Evolutionary conservation across 2,113 vertebrate genomes (phyloP).

Genomic region (Oncorhynchus tshawytscha): DNA sequence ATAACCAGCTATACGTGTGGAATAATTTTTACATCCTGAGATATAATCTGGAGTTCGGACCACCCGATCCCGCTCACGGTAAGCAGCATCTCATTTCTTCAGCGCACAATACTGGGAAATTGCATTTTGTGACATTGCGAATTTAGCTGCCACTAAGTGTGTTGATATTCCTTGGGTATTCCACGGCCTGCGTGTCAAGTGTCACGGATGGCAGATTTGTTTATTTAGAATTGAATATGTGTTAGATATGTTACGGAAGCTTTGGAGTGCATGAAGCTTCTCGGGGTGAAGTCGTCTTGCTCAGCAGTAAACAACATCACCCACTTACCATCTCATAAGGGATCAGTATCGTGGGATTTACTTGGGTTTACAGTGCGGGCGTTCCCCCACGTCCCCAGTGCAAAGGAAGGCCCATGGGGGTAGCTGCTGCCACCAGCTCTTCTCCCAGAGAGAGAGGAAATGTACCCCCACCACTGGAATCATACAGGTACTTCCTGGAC

Average conservation of each 20-base stretch:
- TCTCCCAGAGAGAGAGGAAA: conserved; percentile 38
- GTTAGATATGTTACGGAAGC: conserved; percentile 65
- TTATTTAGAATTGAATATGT: conserved; percentile 74
- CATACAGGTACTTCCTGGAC: conserved; percentile 62
- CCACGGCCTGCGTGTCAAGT: conserved; percentile 51
- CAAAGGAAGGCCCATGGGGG: conserved; percentile 46
- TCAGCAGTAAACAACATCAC: conserved; percentile 73
- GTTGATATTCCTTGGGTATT: conserved; percentile 52
- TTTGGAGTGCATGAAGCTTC: conserved; percentile 49
- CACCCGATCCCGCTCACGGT: conserved; percentile 96
- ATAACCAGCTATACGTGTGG: conserved; percentile 98
- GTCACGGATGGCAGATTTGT: conserved; percentile 67
- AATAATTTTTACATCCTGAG: conserved; percentile 99
- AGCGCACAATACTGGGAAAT: conserved; percentile 37
- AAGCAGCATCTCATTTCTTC: conserved; percentile 56
- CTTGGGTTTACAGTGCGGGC: conserved; percentile 60
- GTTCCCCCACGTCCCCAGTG: conserved; percentile 53
- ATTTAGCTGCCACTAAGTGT: conserved; percentile 45
- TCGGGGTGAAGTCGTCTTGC: conserved; percentile 4
- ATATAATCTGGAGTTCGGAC: conserved; percentile 94
- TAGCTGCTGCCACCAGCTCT: conserved; percentile 47
- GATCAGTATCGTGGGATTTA: conserved; percentile 66
- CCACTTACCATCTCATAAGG: conserved; percentile 70
- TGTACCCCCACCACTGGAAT: conserved; percentile 58
- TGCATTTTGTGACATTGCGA: conserved; percentile 21